Evolutionary conservation across 2,888 invertebrate species (phyloP).

Genomic region (Polietes domitor): DNA sequence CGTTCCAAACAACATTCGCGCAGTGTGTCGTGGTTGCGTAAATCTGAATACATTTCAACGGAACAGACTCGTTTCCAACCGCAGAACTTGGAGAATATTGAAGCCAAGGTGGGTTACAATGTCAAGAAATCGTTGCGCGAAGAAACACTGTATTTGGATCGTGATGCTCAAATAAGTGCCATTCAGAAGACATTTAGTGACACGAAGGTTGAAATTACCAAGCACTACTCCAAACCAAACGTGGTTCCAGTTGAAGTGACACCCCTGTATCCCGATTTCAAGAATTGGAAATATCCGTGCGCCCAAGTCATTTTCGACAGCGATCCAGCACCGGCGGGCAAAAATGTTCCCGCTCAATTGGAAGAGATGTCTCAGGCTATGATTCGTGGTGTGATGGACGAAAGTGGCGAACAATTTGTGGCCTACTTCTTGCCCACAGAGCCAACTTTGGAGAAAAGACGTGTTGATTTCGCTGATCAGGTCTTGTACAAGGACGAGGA

Average conservation of each 20-base stretch:
- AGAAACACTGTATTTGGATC: conserved; percentile 96
- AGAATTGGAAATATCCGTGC: conserved; percentile 98
- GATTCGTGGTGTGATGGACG: conserved; percentile 99
- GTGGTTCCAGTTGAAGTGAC: conserved; percentile 94
- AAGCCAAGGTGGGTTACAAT: conserved; percentile 99
- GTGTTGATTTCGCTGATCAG: conserved; percentile 88
- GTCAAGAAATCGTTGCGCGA: conserved; percentile 96
- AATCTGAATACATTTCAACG: conserved; percentile 99
- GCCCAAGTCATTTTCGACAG: conserved; percentile 99
- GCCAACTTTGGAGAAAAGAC: conserved; percentile 93
- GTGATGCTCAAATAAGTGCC: conserved; percentile 97
- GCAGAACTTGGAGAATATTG: conserved; percentile 97
- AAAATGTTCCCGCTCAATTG: conserved; percentile 92
- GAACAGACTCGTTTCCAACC: conserved; percentile 99
- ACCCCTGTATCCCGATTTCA: conserved; percentile 96
- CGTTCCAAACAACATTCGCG: conserved; percentile 97
- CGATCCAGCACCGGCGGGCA: conserved; percentile 96
- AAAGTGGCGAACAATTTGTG: conserved; percentile 99
- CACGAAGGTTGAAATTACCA: conserved; percentile 90
- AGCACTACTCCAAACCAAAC: conserved; percentile 98
- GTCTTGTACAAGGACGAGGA: conserved; percentile 93
- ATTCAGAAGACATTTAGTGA: conserved; percentile 98
- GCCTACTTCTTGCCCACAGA: conserved; percentile 98
- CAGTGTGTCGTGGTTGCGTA: conserved; percentile 98
- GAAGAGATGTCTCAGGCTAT: conserved; percentile 99